Percentiles rank a stretch among this genome's conserved stretches.
phyloP scores from a whole-genome alignment of 1,140 invertebrate genomes.

The Hydropsyche tenuis region DNA sequence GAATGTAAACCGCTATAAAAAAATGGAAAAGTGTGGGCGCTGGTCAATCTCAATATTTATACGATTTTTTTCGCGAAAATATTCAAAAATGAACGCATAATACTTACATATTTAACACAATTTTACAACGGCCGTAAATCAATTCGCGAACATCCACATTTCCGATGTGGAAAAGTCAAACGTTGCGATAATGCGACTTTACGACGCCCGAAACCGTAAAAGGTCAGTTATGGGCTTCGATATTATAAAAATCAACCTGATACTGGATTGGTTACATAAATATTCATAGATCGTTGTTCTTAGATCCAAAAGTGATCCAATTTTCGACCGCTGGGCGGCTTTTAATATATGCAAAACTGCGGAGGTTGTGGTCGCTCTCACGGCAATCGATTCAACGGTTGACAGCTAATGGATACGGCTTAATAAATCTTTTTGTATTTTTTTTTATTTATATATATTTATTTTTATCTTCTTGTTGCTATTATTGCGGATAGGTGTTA shows the following conservation, averaged over 20 bases:
- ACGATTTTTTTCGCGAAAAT: not conserved
- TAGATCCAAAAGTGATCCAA: constrained; percentile 29
- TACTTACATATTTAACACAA: constrained; percentile 15
- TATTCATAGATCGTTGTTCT: constrained; percentile 23
- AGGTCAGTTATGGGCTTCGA: too few species aligned
- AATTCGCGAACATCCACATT: not conserved
- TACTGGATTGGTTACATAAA: constrained; percentile 6
- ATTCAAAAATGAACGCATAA: not conserved
- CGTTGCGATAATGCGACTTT: too few species aligned
- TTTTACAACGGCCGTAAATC: not conserved
- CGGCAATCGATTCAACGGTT: constrained; percentile 37
- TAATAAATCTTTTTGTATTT: constrained; percentile 35
- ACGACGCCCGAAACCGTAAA: too few species aligned
- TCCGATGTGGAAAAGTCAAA: too few species aligned
- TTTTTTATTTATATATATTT: not conserved
- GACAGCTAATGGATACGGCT: constrained; percentile 32
- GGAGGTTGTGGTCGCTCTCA: constrained; percentile 34
- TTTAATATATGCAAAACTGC: constrained; percentile 34
- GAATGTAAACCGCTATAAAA: not conserved
- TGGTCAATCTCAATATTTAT: constrained; percentile 11
- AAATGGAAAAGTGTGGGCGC: not conserved
- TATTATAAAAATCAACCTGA: too few species aligned
- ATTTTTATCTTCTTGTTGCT: not conserved
- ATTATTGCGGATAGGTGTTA: too few species aligned
- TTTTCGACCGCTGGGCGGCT: constrained; percentile 8